Conservation (phyloP, 2,797 vertebrate species). For the Microctenopoma stevenorrisi region DNA sequence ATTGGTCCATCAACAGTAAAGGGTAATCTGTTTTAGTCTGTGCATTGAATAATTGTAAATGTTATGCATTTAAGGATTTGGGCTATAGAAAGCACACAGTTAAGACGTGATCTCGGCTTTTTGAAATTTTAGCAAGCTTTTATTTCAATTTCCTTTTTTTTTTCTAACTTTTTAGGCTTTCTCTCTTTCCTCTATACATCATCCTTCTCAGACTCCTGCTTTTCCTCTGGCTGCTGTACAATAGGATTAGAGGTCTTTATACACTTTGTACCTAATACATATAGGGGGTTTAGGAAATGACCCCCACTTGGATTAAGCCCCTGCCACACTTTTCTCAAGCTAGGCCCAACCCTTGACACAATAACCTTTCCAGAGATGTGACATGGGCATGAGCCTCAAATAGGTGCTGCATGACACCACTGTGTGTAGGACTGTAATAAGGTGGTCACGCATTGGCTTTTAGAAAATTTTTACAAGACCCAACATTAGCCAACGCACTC, state of each 20-base stretch:
- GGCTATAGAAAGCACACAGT: not conserved
- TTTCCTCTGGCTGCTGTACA: conserved; percentile 35
- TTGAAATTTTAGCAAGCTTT: conserved; percentile 2
- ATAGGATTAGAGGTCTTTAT: conserved; percentile 65
- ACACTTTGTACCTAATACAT: conserved; percentile 22
- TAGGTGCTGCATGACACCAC: conserved; percentile 17
- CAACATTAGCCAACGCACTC: conserved; percentile 32
- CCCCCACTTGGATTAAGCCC: conserved; percentile 26
- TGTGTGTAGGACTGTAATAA: conserved; percentile 28
- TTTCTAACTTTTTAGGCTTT: conserved; percentile 28
- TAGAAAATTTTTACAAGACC: conserved; percentile 39
- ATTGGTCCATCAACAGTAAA: too few species aligned
- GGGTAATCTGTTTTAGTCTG: too few species aligned
- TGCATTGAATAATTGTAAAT: not conserved
- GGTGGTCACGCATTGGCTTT: conserved; percentile 18
- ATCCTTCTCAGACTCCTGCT: not conserved
- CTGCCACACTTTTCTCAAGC: conserved; percentile 7
- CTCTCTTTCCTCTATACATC: not conserved
- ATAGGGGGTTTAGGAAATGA: conserved; percentile 34
- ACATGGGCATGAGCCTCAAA: conserved; percentile 46
- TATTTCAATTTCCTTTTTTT: conserved; percentile 10
- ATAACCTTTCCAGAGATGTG: conserved; percentile 56
- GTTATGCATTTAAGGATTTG: not conserved
- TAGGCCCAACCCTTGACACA: conserved; percentile 43
- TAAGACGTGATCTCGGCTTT: conserved; percentile 1